phyloP scores from a whole-genome alignment of 2,888 invertebrate genomes.

The Caenorhabditis becei region DNA sequence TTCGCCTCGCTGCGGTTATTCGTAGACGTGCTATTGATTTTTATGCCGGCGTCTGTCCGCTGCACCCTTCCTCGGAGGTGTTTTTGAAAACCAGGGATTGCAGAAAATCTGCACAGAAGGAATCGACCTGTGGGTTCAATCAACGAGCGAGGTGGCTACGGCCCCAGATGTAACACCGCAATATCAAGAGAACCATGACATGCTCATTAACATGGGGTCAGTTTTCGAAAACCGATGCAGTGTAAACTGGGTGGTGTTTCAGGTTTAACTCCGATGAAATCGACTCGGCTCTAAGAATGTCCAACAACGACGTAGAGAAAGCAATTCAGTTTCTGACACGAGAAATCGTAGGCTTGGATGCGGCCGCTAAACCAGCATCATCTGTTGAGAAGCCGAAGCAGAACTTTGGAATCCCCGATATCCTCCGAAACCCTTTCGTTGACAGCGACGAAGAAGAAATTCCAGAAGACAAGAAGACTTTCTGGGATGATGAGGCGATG shows the following conservation, averaged over 20 bases:
- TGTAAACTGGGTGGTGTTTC: constrained; percentile 12
- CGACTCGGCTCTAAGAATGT: constrained; percentile 47
- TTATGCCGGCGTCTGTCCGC: background rate
- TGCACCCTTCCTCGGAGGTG: background rate
- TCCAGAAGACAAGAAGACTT: constrained; percentile 16
- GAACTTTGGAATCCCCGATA: constrained; percentile 1
- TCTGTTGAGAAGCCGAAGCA: constrained; percentile 17
- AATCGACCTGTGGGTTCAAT: constrained; percentile 52
- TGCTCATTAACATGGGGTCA: constrained; percentile 51
- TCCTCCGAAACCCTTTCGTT: constrained; percentile 22
- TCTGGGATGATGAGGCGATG: constrained; percentile 33
- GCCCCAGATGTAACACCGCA: constrained; percentile 23
- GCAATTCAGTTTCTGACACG: constrained; percentile 54
- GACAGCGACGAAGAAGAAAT: constrained; percentile 62
- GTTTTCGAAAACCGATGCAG: background rate
- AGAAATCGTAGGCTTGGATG: constrained; percentile 55
- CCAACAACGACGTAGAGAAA: constrained; percentile 59
- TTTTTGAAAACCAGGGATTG: background rate
- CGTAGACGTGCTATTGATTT: background rate
- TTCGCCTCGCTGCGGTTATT: background rate
- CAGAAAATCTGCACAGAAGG: constrained; percentile 61
- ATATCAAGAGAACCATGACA: constrained; percentile 51
- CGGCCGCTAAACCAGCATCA: constrained; percentile 20
- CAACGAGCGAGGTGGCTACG: constrained; percentile 30
- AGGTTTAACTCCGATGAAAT: constrained; percentile 56